Base-by-base conservation (phyloP, 1,140 invertebrate species). In the Olivierus martensii region DNA sequence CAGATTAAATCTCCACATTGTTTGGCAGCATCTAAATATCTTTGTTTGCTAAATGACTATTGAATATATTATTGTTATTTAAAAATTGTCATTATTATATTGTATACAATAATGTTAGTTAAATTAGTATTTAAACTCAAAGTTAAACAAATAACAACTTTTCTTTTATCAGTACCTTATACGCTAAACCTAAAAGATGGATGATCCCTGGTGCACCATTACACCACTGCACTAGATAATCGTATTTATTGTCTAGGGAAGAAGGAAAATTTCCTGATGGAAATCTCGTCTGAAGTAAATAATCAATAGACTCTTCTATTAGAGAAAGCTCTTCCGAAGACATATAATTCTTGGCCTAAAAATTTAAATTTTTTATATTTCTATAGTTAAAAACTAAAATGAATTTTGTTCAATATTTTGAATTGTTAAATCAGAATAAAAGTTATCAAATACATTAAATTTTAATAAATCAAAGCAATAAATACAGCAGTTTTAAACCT, bases 141-240 rank as follows among this genome's bases (percentile, higher is more conserved):
- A 28, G 22, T 3, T 3, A 3, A 28, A 3, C 22, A 28, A 3
- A 28, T 3, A 28, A 28, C 22, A 28, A 28, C 3, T 3, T 28
- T 28, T 28, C 22, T 3, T 28, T 28, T 28, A 3, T 28, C n/a
- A 28, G 7, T 28, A 89, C 87, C 73, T 87, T 71, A 65, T 83
- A 79, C 37, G 89, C 87, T 61, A 78, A 66, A 51, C 76, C 67
- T 61, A 86, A 83, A 49, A 90, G 71, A 63, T 82, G 77, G 11
- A 88, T 73, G 69, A 87, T 82, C n/a, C 89, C 90, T 44, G 91
- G 85, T 19, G 89, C 86, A 12, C 92, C 92, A 68, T 95, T 90
- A 73, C 91, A 95, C 91, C 91, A 96, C 59, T 95, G 91, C 2
- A 95, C 79, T 42, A 94, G 73, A 67, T 77, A 79, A 65, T 94